Conservation (phyloP, 2,888 invertebrate species). For the Epistrophe grossulariae region DNA sequence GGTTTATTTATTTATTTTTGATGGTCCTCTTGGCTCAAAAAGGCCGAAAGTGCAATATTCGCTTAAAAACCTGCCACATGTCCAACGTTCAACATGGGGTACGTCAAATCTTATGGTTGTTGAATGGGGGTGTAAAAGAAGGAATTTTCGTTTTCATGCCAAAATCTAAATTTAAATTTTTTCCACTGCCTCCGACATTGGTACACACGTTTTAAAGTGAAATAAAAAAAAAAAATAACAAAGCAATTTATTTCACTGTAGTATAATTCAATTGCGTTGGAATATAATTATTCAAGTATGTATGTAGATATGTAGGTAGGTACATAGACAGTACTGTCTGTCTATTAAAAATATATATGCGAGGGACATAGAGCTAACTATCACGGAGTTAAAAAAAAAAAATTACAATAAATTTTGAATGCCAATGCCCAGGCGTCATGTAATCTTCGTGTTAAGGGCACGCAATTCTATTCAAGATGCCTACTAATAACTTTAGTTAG, state of each 20-base stretch:
- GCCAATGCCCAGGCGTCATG: neutral
- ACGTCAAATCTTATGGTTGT: constrained; percentile 10
- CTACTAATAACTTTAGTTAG: neutral
- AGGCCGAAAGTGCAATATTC: constrained; percentile 29
- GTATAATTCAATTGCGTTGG: constrained; percentile 45
- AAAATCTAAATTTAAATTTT: constrained; percentile 62
- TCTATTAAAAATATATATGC: neutral
- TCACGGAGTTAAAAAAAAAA: constrained; percentile 1
- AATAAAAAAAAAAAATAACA: neutral
- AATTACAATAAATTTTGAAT: constrained; percentile 11
- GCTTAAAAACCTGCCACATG: constrained; percentile 6
- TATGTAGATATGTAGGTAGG: neutral
- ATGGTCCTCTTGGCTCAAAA: constrained; percentile 9
- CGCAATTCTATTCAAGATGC: neutral
- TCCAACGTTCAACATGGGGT: constrained; percentile 10
- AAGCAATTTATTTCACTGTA: constrained; percentile 33
- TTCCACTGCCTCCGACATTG: constrained; percentile 6
- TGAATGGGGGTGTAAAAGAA: constrained; percentile 37
- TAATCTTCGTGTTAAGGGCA: neutral
- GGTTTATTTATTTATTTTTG: constrained; percentile 20
- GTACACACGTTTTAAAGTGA: constrained; percentile 26
- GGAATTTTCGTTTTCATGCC: constrained; percentile 44
- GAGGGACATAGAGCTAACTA: neutral
- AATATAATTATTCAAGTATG: constrained; percentile 29
- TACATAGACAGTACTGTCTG: constrained; percentile 9